Evolutionary conservation across 2,888 invertebrate genomes (phyloP).

Genomic region (Sclerodermus sp.): DNA sequence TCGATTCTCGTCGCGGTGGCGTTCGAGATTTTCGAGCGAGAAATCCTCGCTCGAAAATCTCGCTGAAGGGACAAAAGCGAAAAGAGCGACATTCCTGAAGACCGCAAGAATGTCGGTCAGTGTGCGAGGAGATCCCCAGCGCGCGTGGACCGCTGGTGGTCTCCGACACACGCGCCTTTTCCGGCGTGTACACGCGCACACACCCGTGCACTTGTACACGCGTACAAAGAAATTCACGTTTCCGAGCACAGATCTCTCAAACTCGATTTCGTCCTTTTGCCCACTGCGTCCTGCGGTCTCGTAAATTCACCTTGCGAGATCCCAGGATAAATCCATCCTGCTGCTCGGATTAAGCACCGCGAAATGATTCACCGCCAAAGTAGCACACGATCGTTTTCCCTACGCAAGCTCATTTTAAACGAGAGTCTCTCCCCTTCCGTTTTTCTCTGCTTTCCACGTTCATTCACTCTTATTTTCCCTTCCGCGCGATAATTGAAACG

Average conservation of each 20-base stretch:
- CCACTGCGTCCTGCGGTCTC: slow-evolving; percentile 19
- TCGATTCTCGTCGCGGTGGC: too few species aligned
- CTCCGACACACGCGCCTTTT: slow-evolving; percentile 13
- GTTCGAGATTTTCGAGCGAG: too few species aligned
- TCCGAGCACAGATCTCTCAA: too few species aligned
- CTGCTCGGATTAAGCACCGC: background rate
- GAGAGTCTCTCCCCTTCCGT: too few species aligned
- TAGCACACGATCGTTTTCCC: background rate
- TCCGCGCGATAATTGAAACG: too few species aligned
- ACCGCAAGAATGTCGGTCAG: slow-evolving; percentile 43
- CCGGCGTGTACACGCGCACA: slow-evolving; percentile 9
- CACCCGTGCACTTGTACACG: too few species aligned
- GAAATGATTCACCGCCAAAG: background rate
- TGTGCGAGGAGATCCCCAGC: slow-evolving; percentile 17
- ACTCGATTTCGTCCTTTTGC: slow-evolving; percentile 12
- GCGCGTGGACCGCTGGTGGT: slow-evolving; percentile 27
- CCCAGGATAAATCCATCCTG: slow-evolving; percentile 1
- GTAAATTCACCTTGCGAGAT: slow-evolving; percentile 19
- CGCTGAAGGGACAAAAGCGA: background rate
- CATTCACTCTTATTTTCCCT: too few species aligned
- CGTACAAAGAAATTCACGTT: too few species aligned
- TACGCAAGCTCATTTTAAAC: background rate
- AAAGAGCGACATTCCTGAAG: slow-evolving; percentile 16
- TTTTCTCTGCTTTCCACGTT: too few species aligned
- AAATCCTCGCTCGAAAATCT: too few species aligned